Evolutionary conservation across 1,140 invertebrate genomes (phyloP), one percentile per base, ranked within the genome.

Genomic region (Andricus grossulariae): DNA sequence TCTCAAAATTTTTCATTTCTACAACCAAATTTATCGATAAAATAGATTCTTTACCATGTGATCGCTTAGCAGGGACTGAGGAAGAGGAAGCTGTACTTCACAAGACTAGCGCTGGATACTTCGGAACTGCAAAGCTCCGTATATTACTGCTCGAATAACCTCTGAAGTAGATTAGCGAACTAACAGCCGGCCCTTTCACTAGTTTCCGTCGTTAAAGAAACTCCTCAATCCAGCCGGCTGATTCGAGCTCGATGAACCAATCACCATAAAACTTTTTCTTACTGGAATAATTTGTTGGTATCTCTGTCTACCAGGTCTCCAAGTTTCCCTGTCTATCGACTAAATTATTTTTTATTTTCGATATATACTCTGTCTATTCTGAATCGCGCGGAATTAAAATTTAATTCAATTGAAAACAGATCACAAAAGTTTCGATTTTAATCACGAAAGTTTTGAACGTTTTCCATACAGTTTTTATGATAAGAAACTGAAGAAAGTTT

Each of bases 201-300:
- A 50, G 71, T 83, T 57, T 75, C 66, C 71, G 18, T 81, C 73
- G 75, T 84, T 84, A 82, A 84, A 78, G 80, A 83, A 83, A 83
- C 73, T 84, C 83, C 52, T 39, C 60, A 66, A 45, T 25, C 25
- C n/a, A 39, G 60, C 16, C 15, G 32, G 60, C 32, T 66, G 49
- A 75, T 52, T 74, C 71, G 72, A 72, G 66, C 57, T 78, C 50
- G 25, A 66, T 66, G 39, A 66, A n/a, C 13, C 25, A n/a, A 5
- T n/a, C 39, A 32, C 60, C 7, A 16, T 13, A 66, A 39, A 39
- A 66, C 25, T 66, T 66, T 66, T n/a, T 32, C 16, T 13, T 39
- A 15, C 32, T 45, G 25, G n/a, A 45, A 32, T 8, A 13, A 66
- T 66, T 66, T 60, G 21, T 66, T 66, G 10, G 15, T 39, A 66